Evolutionary conservation across 2,888 invertebrate species (phyloP), one percentile per base, ranked within the genome.

Genomic region (Corythucha ciliata): DNA sequence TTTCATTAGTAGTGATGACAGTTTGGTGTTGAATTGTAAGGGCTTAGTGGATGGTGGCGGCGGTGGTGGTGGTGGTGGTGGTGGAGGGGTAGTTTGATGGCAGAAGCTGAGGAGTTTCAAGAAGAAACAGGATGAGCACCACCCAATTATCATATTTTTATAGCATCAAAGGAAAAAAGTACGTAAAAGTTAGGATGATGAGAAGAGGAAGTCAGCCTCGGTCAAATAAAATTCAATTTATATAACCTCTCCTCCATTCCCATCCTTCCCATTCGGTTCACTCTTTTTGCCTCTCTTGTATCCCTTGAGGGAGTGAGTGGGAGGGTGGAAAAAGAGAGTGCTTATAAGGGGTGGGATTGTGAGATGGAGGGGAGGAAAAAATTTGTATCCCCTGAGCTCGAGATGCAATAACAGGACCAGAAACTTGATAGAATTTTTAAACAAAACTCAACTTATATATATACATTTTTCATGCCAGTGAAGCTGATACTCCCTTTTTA

Each of bases 111-210:
- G n/a, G n/a, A n/a, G n/a, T n/a, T n/a, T n/a, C n/a, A n/a, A n/a
- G n/a, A n/a, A n/a, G n/a, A n/a, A n/a, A n/a, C n/a, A n/a, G n/a
- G n/a, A n/a, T n/a, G n/a, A 42, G 52, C 29, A 54, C 52, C 60
- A 61, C 55, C 59, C 60, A 62, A 62, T 62, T 62, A 62, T 59
- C 59, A 61, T 62, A 60, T 62, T 62, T 62, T 61, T 62, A 57
- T 60, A 58, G 60, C 61, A 60, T 62, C 61, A 62, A 62, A 61
- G 60, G 59, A 32, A 50, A 58, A 60, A 60, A 59, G 56, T 57
- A 56, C 53, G 56, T 56, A 59, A 59, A 59, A 59, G 58, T 56
- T 59, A 54, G 56, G n/a, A 58, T 56, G 51, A 51, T 37, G 48
- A 48, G 48, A 27, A 25, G 37, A 39, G 48, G 29, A 48, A 45